phyloP scores from a whole-genome alignment of 2,797 vertebrate genomes.

The Sciurus vulgaris region DNA sequence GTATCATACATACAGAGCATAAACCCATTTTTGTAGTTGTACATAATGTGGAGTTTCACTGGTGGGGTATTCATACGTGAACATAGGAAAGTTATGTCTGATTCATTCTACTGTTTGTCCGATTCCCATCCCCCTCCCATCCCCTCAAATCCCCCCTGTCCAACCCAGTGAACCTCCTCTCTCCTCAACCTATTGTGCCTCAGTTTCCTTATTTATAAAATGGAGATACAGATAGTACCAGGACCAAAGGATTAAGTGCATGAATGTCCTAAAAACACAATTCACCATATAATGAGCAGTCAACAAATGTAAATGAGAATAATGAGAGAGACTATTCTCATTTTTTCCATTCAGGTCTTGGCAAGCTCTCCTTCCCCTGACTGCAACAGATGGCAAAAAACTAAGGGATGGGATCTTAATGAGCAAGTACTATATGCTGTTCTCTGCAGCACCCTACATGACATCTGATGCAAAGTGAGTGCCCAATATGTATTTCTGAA shows the following conservation, averaged over 20 bases:
- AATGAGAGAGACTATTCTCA: not conserved
- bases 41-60: too few relatives aligned
- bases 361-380: not conserved
- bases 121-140: too few relatives aligned
- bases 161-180: too few relatives aligned
- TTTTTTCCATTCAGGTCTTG: not conserved
- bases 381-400: not conserved
- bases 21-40: too few relatives aligned
- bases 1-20: too few relatives aligned
- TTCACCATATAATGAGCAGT: not conserved
- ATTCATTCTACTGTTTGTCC: too few relatives aligned
- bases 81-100: too few relatives aligned
- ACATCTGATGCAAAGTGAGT: not conserved
- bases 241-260: not conserved
- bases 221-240: not conserved
- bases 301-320: not conserved
- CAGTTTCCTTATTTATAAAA: constrained; percentile 53
- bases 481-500: not conserved
- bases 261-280: not conserved
- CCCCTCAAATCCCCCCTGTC: too few relatives aligned
- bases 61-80: too few relatives aligned
- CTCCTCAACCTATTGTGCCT: too few relatives aligned
- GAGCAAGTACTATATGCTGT: not conserved
- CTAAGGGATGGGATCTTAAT: not conserved
- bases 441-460: not conserved